A percentile compares a stretch with the other conserved stretches of the same genome.
These are phyloP conservation scores for Pangasianodon gigas DNA, from an alignment of 2,113 vertebrate species.

Conservation along the genomic window DNA sequence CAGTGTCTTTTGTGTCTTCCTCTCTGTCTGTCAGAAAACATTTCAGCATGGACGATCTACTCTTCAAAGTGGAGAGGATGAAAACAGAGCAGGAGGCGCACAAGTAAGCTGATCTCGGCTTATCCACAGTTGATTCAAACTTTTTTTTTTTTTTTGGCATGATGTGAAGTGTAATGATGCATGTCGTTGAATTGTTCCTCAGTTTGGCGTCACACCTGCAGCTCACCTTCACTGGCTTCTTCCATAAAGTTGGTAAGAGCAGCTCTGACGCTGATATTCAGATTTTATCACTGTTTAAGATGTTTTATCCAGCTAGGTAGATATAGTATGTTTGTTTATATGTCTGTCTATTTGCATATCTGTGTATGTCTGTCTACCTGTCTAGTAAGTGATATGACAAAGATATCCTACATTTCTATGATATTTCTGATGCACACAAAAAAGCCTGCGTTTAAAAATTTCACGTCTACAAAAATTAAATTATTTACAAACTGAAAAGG, in stretches of 20 bases:
- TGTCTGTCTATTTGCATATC: not conserved
- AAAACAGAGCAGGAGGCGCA: constrained; percentile 90
- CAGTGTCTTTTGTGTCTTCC: not conserved
- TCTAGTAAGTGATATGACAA: not conserved
- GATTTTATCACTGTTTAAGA: not conserved
- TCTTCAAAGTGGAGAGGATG: constrained; percentile 93
- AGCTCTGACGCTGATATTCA: not conserved
- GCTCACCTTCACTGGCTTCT: constrained; percentile 99
- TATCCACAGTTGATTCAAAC: not conserved
- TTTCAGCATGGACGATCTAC: constrained; percentile 90
- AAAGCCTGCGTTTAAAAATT: too few relatives aligned
- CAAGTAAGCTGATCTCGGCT: constrained; percentile 74
- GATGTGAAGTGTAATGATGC: not conserved
- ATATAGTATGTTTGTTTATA: not conserved
- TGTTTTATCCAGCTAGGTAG: not conserved
- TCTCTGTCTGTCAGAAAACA: constrained; percentile 75
- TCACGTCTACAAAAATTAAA: too few relatives aligned
- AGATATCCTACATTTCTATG: not conserved
- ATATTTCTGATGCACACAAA: too few relatives aligned
- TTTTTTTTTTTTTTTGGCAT: not conserved
- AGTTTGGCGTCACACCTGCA: constrained; percentile 96
- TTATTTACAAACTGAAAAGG: too few relatives aligned
- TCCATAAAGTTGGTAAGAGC: constrained; percentile 96
- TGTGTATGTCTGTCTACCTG: not conserved
- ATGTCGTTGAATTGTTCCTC: constrained; percentile 48